These are phyloP conservation scores for Nasonia oneida DNA, from an alignment of 2,888 invertebrate species.

Conservation along the genomic window DNA sequence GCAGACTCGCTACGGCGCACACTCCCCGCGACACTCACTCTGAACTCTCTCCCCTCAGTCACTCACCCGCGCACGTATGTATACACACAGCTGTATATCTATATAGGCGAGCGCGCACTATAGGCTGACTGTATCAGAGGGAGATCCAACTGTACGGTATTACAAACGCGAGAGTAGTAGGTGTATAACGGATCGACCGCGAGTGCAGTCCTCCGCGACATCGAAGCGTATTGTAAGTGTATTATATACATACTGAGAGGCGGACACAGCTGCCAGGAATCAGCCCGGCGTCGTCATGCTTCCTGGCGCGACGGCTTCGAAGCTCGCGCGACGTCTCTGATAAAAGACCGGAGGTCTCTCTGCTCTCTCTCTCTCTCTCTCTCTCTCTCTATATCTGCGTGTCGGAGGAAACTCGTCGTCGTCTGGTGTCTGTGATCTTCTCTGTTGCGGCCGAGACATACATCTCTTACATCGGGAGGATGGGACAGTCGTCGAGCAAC, in stretches of 20 bases:
- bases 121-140: background rate
- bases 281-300: slow-evolving; percentile 2
- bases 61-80: background rate
- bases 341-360: background rate
- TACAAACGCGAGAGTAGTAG: background rate
- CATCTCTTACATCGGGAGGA: slow-evolving; percentile 50
- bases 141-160: background rate
- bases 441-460: background rate
- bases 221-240: background rate
- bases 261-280: background rate
- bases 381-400: too few relatives aligned
- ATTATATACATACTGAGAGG: background rate
- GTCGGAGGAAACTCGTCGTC: background rate
- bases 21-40: background rate
- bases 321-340: background rate
- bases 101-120: background rate
- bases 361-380: too few relatives aligned
- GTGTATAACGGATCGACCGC: slow-evolving; percentile 6
- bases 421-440: background rate
- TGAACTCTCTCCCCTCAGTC: background rate
- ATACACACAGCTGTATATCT: background rate
- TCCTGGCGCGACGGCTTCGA: slow-evolving; percentile 5
- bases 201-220: background rate
- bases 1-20: background rate
- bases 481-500: slow-evolving; percentile 78